A percentile compares a stretch with the other conserved stretches of the same genome.
These are phyloP conservation scores for Scolopax rusticola DNA, from an alignment of 2,797 vertebrate species.

Conservation along the genomic window DNA sequence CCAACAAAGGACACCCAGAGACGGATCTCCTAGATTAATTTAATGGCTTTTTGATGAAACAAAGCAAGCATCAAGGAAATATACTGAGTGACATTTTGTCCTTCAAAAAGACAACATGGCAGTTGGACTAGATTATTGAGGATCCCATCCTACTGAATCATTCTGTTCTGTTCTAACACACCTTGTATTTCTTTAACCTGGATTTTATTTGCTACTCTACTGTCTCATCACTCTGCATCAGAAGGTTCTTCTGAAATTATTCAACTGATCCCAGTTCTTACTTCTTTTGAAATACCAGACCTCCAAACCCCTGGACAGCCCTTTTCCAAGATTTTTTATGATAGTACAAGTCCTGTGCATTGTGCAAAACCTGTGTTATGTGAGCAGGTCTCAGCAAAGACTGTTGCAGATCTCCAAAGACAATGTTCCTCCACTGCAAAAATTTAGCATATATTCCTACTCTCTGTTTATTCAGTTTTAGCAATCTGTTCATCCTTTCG, in stretches of 20 bases:
- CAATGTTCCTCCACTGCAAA: neutral
- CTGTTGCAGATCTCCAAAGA: neutral
- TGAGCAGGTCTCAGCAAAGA: neutral
- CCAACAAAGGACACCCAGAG: neutral
- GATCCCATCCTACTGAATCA: neutral
- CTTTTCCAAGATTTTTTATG: neutral
- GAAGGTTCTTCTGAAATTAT: neutral
- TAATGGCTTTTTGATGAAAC: neutral
- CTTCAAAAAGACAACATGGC: neutral
- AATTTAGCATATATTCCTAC: neutral
- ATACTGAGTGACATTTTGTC: neutral
- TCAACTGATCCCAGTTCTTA: neutral
- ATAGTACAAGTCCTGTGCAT: neutral
- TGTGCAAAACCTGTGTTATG: neutral
- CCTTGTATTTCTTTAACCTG: neutral
- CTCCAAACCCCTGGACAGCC: neutral
- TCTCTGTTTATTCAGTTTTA: neutral
- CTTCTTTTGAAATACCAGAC: neutral
- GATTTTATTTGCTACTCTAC: neutral
- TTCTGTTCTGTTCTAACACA: neutral
- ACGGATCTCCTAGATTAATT: neutral
- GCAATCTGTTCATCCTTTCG: neutral
- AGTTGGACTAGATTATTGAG: fast-evolving
- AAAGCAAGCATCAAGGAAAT: neutral
- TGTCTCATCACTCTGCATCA: neutral